A percentile compares a stretch with the other conserved stretches of the same genome.
Evolutionary conservation across 2,797 vertebrate species (phyloP).

Genomic region (Pachyuromys duprasi): DNA sequence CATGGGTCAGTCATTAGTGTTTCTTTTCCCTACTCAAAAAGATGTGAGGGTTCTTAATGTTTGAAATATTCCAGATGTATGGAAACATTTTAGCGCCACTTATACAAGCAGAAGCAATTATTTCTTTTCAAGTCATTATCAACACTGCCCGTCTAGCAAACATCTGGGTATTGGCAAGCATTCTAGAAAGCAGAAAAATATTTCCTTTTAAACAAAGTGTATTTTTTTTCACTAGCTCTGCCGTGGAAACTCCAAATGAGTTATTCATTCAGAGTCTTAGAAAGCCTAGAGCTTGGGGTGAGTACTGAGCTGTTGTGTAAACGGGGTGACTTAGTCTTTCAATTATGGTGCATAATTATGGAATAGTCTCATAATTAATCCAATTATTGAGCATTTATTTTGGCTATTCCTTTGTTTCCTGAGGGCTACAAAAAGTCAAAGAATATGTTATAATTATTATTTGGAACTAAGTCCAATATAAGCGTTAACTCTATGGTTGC

Average conservation of each 20-base stretch:
- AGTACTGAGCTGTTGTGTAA: neutral
- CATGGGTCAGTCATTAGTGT: neutral
- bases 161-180: neutral
- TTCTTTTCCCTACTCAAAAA: constrained; percentile 10
- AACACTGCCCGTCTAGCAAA: neutral
- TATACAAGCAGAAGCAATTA: neutral
- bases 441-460: constrained; percentile 7
- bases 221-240: neutral
- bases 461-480: constrained; percentile 33
- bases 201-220: neutral
- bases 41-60: neutral
- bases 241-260: neutral
- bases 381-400: neutral
- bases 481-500: neutral
- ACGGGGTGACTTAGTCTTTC: neutral
- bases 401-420: constrained; percentile 16
- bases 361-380: neutral
- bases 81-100: neutral
- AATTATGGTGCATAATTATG: neutral
- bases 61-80: neutral
- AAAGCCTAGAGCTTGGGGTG: neutral
- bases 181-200: neutral
- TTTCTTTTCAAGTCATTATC: neutral
- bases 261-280: neutral
- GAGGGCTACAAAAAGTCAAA: constrained; percentile 1